Evolutionary conservation across 2,888 invertebrate species (phyloP), one percentile per base, ranked within the genome.

Genomic region (Macrophya alboannulata): DNA sequence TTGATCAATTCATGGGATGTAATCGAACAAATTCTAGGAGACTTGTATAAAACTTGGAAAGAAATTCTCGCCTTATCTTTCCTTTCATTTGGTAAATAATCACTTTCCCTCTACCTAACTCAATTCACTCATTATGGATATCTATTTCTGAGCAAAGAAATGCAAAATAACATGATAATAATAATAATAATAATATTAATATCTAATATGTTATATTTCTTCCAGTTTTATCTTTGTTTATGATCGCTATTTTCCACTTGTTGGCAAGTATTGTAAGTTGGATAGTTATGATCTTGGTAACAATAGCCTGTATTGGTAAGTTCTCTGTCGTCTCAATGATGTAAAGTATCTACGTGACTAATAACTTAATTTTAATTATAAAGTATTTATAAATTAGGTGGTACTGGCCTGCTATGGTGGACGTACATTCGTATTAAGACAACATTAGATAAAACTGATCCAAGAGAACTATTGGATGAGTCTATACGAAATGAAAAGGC

Each of bases 1-100:
- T 94, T 97, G 89, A 95, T 99, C 72, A 98, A 99, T 92, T 97
- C 97, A 89, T 98, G 98, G 97, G 98, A 98, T 92, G 96, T 97
- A 51, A 95, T 98, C 89, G 98, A 98, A 93, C 98, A 98, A 94
- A 96, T 98, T 92, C 94, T 98, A 55, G 96, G 97, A 81, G 99
- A 99, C 94, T 94, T 99, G 9, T 98, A 98, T 92, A 96, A 96
- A 86, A 97, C 98, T 62, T 98, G 98, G 98, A 96, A 96, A 90
- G 96, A 97, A 93, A 97, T 99, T 94, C 95, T 98, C 81, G 96
- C 96, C 55, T 95, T 98, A 90, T 96, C 97, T 84, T 96, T 97
- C 87, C 94, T 98, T 86, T 96, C 98, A 87, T 96, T 98, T 91
- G 95, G 98, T 98, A 95, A 95, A 95, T 95, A 91, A 88, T 51